phyloP scores from a whole-genome alignment of 2,113 vertebrate genomes.

The Camelus dromedarius region DNA sequence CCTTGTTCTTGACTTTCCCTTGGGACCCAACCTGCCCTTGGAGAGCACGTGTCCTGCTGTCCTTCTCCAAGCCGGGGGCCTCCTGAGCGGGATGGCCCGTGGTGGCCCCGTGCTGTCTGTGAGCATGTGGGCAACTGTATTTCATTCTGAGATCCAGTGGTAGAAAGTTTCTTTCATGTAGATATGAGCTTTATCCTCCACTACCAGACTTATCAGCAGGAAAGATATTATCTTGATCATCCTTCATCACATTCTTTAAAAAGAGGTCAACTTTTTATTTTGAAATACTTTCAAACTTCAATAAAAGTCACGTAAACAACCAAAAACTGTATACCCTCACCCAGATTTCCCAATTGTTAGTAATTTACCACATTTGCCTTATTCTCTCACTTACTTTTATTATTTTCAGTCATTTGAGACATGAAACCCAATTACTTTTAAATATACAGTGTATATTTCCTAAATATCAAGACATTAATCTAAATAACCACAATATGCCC shows the following conservation, averaged over 20 bases:
- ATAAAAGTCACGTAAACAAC: neutral
- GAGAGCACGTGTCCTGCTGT: neutral
- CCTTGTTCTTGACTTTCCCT: neutral
- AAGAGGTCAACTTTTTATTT: neutral
- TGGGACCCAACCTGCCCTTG: neutral
- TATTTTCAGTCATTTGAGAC: conserved; percentile 6
- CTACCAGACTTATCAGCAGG: neutral
- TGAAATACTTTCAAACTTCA: neutral
- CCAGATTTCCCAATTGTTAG: neutral
- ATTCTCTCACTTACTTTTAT: neutral
- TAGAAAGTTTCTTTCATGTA: neutral
- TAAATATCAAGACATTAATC: neutral
- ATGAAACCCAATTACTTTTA: neutral
- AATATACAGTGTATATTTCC: neutral
- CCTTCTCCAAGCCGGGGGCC: neutral
- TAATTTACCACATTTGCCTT: neutral
- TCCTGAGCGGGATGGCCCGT: neutral
- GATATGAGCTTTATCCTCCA: neutral
- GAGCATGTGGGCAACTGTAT: neutral
- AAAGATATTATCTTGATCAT: neutral
- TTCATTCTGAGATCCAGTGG: neutral
- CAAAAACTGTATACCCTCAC: neutral
- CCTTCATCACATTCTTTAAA: neutral
- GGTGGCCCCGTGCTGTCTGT: neutral
- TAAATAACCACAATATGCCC: neutral